These are phyloP conservation scores for Chaenogobius annularis DNA, from an alignment of 2,113 vertebrate genomes.

Conservation along the genomic window DNA sequence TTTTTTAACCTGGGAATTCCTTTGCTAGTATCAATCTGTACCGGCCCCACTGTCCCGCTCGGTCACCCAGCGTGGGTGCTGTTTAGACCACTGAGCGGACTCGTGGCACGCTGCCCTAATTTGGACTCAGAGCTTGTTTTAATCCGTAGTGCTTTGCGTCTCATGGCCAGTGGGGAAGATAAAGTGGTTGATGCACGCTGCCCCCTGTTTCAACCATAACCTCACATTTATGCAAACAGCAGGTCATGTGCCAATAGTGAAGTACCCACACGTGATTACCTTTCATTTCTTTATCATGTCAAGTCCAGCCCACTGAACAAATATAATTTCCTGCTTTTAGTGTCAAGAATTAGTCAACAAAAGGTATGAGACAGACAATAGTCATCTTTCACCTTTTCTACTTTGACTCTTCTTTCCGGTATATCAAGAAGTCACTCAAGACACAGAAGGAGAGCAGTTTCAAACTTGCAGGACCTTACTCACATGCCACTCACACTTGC, in stretches of 20 bases:
- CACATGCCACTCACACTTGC: slow-evolving; percentile 39
- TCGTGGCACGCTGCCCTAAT: slow-evolving; percentile 57
- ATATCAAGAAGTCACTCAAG: slow-evolving; percentile 62
- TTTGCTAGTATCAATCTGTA: slow-evolving; percentile 40
- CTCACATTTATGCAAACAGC: slow-evolving; percentile 14
- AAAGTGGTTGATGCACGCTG: slow-evolving; percentile 47
- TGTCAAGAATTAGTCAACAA: slow-evolving; percentile 9
- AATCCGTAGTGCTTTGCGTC: slow-evolving; percentile 53
- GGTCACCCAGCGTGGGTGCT: slow-evolving; percentile 48
- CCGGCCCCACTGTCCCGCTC: slow-evolving; percentile 24
- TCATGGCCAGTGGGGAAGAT: slow-evolving; percentile 36
- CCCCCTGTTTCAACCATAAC: slow-evolving; percentile 22
- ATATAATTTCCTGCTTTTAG: slow-evolving; percentile 3
- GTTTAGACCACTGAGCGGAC: slow-evolving; percentile 33
- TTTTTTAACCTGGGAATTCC: slow-evolving; percentile 47
- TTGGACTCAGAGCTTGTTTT: slow-evolving; percentile 53
- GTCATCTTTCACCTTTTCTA: slow-evolving; percentile 52
- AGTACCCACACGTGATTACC: slow-evolving; percentile 8
- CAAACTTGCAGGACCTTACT: slow-evolving; percentile 20
- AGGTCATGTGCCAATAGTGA: neutral
- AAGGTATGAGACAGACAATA: slow-evolving; percentile 9
- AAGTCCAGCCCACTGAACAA: slow-evolving; percentile 12
- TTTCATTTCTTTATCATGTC: slow-evolving; percentile 11
- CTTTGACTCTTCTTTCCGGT: slow-evolving; percentile 35
- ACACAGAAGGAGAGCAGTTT: slow-evolving; percentile 33